Base-by-base conservation (phyloP, 2,113 vertebrate species). In the Periophthalmodon schlosseri region DNA sequence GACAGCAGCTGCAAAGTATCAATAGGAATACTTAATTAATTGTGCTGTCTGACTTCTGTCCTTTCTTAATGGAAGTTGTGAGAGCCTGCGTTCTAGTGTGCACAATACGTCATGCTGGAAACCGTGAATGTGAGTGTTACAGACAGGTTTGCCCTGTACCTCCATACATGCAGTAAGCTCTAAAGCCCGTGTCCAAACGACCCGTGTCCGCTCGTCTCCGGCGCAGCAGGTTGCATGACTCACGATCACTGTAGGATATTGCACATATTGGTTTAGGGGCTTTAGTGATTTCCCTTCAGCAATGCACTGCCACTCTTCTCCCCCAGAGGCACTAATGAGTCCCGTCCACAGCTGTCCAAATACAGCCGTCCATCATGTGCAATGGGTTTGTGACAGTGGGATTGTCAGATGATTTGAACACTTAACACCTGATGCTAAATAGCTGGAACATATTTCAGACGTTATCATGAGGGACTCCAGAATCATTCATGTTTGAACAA, bases 261-360 rank as follows among this genome's bases (percentile, higher is more conserved):
- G 69, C 67, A n/a, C 28, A 3, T 73, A 56, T 75, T 77, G 72
- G 66, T 78, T 81, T 82, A 81, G 77, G 73, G 78, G 77, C 63
- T 82, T 65, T 66, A 14, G 68, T 70, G 5, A 83, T 84, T 85
- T 87, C 84, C 81, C 86, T 56, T 21, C 46, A 6, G 74, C 69
- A 73, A 58, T 74, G 71, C n/a, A n/a, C 52, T 64, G 78, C 85
- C 76, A 73, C 78, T 54, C 70, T 69, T 78, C 61, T 60, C n/a
- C 69, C 70, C 23, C 76, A n/a, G 49, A 68, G 33, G 46, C 60
- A 36, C 79, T 72, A 75, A 82, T 78, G 81, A 52, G 57, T n/a
- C 84, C 72, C 84, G 88, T 86, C 47, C 81, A 87, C 90, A 89
- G 87, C 88, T 89, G 89, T 89, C 79, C 76, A 90, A 88, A 89